phyloP scores from a whole-genome alignment of 2,113 vertebrate genomes.

The Mastomys coucha region DNA sequence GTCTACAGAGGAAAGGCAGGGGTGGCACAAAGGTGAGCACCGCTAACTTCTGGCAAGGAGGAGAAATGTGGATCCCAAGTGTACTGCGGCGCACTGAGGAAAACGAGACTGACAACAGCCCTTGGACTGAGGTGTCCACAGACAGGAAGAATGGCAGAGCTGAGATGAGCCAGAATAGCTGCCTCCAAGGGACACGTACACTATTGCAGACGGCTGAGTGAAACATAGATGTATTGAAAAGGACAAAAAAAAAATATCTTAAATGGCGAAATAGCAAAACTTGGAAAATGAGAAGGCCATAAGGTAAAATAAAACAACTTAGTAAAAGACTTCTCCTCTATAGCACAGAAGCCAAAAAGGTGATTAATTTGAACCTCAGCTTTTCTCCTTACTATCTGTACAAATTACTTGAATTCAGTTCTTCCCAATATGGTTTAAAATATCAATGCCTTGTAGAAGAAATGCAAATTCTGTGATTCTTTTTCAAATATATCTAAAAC shows the following conservation, averaged over 20 bases:
- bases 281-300: slow-evolving; percentile 31
- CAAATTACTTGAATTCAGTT: slow-evolving; percentile 10
- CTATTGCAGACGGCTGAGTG: background rate
- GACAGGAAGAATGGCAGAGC: background rate
- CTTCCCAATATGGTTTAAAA: slow-evolving; percentile 39
- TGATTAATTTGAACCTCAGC: slow-evolving; percentile 30
- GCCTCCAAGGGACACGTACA: background rate
- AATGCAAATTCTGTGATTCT: background rate
- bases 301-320: slow-evolving; percentile 4
- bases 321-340: background rate
- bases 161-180: background rate
- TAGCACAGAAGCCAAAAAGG: background rate
- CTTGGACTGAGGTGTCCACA: background rate
- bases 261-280: slow-evolving; percentile 38
- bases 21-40: background rate
- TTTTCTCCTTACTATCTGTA: background rate
- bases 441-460: slow-evolving; percentile 32
- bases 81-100: background rate
- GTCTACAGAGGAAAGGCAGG: background rate
- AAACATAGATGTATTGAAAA: slow-evolving; percentile 38
- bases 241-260: background rate
- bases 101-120: background rate
- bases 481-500: slow-evolving; percentile 39
- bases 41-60: background rate
- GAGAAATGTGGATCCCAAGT: background rate